Evolutionary conservation across 2,888 invertebrate genomes (phyloP), one percentile per base, ranked within the genome.

Genomic region (Sussaba pulchella): DNA sequence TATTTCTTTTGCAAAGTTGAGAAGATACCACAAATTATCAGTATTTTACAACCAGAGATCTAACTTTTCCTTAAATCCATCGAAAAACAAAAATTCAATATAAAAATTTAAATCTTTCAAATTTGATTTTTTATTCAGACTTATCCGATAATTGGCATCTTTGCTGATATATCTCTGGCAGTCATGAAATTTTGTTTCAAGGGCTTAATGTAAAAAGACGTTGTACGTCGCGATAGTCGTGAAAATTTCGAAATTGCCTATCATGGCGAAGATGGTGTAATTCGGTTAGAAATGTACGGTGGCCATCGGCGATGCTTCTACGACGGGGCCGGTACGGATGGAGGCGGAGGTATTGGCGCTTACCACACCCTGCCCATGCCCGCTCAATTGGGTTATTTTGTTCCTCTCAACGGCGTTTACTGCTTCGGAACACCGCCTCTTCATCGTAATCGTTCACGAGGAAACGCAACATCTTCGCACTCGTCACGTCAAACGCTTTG

Each of bases 381-480:
- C 17, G 88, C 87, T 4, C 89, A 88, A 83, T 81, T 89, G 69
- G 89, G 89, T 36, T 89, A 89, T 64, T 89, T 89, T 69, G 85
- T 89, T 54, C 87, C 89, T 74, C 84, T 89, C 43, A 85, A 87
- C 26, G 87, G 84, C n/a, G 59, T 88, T 50, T 87, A 86, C 59
- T 84, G 85, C 66, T 73, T 85, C 39, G 85, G 82, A 24, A 79
- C 84, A 14, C 81, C 85, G 17, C 78, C 85, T 26, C 83, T 81
- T 63, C 82, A 73, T 63, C 78, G 82, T 69, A 78, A 82, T 52
- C 81, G 72, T 57, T 83, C 82, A 19, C 77, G 85, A 75, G 82
- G 84, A 36, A 77, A 72, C 21, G 39, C 82, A 50, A 83, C 86
- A 43, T 83, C 84, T 43, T 84, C 82, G 36, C 83, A 84, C 64